phyloP scores from a whole-genome alignment of 1,140 invertebrate species.

The Venturia canescens region DNA sequence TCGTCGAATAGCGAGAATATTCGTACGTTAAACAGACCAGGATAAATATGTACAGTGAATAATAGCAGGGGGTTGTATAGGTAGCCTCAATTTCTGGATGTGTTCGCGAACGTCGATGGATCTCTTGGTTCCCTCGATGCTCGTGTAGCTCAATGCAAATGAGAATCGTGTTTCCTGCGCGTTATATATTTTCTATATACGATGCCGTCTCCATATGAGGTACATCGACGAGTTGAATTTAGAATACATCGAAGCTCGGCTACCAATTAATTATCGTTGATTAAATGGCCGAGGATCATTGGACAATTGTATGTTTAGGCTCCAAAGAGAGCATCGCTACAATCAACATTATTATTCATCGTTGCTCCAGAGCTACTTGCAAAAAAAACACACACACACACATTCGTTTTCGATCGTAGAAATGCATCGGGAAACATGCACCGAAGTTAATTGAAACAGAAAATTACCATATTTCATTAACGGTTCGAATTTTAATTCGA shows the following conservation, averaged over 20 bases:
- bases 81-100: not conserved
- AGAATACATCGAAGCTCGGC: not conserved
- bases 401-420: no score
- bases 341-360: no score
- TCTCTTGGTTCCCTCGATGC: not conserved
- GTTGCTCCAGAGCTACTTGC: no score
- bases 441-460: no score
- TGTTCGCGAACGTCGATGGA: not conserved
- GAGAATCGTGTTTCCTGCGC: not conserved
- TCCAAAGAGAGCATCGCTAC: no score
- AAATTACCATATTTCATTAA: no score
- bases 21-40: not conserved
- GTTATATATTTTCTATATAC: not conserved
- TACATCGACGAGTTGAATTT: not conserved
- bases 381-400: no score
- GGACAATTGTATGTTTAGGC: no score
- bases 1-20: not conserved
- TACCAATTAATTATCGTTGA: no score
- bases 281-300: no score
- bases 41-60: slow-evolving; percentile 12
- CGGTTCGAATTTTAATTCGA: no score
- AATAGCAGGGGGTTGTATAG: not conserved
- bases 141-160: not conserved
- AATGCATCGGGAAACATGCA: no score
- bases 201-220: not conserved